Evolutionary conservation across 2,888 invertebrate genomes (phyloP).

Genomic region (Caenorhabditis angaria): DNA sequence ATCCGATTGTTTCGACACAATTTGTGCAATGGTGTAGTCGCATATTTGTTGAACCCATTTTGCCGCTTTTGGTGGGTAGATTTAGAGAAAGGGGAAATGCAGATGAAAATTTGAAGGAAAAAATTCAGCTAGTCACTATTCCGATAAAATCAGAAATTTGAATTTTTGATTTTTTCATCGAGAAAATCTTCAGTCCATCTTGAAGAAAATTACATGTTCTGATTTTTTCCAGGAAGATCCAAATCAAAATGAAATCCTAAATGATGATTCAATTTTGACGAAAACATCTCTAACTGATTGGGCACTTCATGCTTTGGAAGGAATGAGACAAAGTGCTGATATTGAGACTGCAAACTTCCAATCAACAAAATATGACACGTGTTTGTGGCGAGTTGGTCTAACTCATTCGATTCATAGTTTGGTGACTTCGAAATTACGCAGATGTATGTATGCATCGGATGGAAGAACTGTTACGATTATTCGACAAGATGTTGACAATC

Average conservation of each 20-base stretch:
- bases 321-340: slow-evolving; percentile 59
- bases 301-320: slow-evolving; percentile 69
- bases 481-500: slow-evolving; percentile 30
- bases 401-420: slow-evolving; percentile 19
- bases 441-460: slow-evolving; percentile 38
- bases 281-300: slow-evolving; percentile 65
- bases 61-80: slow-evolving; percentile 41
- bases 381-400: slow-evolving; percentile 25
- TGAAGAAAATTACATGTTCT: neutral
- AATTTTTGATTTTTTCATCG: too few relatives aligned
- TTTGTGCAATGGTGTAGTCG: slow-evolving; percentile 71
- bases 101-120: neutral
- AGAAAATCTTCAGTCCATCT: neutral
- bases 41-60: slow-evolving; percentile 65
- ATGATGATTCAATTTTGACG: slow-evolving; percentile 39
- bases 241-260: slow-evolving; percentile 20
- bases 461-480: slow-evolving; percentile 34
- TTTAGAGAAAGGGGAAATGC: neutral
- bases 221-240: neutral
- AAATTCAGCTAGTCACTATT: too few relatives aligned
- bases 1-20: slow-evolving; percentile 58
- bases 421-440: slow-evolving; percentile 34
- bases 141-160: too few relatives aligned
- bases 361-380: slow-evolving; percentile 22
- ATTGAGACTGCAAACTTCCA: slow-evolving; percentile 40